Percentiles rank a stretch among this genome's conserved stretches.
phyloP scores from a whole-genome alignment of 1,140 invertebrate species.

The Calliopsis andreniformis region DNA sequence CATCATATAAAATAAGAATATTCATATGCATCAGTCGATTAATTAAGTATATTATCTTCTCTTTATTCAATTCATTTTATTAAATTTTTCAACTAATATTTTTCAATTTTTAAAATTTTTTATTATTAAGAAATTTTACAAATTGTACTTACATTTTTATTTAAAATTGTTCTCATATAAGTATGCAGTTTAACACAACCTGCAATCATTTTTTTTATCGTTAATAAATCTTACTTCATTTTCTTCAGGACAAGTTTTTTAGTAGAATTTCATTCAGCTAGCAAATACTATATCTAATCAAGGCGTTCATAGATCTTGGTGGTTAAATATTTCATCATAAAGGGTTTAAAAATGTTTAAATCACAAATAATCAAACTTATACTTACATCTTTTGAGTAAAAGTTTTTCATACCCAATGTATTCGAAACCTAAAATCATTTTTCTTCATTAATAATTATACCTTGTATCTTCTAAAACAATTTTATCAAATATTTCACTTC shows the following conservation, averaged over 20 bases:
- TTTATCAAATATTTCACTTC: background rate
- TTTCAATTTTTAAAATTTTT: background rate
- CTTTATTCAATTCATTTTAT: background rate
- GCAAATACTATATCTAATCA: conserved; percentile 67
- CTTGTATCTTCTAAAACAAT: too few species aligned
- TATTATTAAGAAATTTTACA: too few species aligned
- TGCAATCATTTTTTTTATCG: background rate
- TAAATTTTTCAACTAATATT: background rate
- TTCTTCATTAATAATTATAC: background rate
- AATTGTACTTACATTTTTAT: background rate
- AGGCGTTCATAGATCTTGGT: conserved; percentile 68
- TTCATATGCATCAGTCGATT: background rate
- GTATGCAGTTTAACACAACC: background rate
- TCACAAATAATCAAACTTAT: too few species aligned
- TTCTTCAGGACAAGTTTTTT: background rate
- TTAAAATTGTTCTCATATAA: too few species aligned
- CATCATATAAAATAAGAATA: conserved; percentile 27
- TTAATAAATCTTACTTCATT: background rate
- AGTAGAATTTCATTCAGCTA: conserved; percentile 28
- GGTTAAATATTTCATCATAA: conserved; percentile 47
- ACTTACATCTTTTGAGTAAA: conserved; percentile 18
- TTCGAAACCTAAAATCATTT: background rate
- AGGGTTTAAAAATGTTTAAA: background rate
- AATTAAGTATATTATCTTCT: background rate
- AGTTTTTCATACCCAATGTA: too few species aligned